Base-by-base conservation (phyloP, 2,888 invertebrate genomes). In the Selenia dentaria region DNA sequence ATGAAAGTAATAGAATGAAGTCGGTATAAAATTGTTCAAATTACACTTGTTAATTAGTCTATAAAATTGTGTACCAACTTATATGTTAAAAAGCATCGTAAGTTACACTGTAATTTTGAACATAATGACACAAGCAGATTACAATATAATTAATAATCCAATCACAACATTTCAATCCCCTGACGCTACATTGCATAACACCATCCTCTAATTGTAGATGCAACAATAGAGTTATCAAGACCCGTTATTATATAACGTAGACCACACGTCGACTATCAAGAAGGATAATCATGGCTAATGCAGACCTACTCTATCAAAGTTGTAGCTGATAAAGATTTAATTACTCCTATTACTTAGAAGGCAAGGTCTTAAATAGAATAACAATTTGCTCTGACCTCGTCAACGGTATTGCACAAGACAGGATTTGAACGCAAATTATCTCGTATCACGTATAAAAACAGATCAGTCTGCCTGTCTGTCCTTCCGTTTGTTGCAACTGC, bases 401-500 rank as follows among this genome's bases (percentile, higher is more conserved):
- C 48, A 39, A 50, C 51, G 37, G 44, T 48, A 58, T 77, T 77
- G 62, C 62, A 64, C 64, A 79, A 78, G 53, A 43, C 57, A 66
- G 74, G 75, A 77, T 72, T 71, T 59, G 62, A 57, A 65, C 51
- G 60, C 65, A 67, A 74, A 74, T 67, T 58, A 68, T 74, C 68
- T 67, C 71, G 54, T 67, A 70, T 70, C 83, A 82, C 79, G 82
- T 82, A 70, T 65, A 57, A 50, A 65, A 54, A 62, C 45, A 56
- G 69, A 70, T 75, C 62, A 58, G 62, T 66, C 63, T 56, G 62
- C 64, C 76, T 34, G 29, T 20, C 39, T 31, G 46, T 46, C 46
- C 76, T 76, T 83, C 79, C 83, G 83, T 77, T 74, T 70, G 74
- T 69, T 62, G 22, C 46, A 27, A 70, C 60, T 62, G 68, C 87